These are phyloP conservation scores for Leptura quadrifasciata DNA, from an alignment of 2,888 invertebrate genomes.

Conservation along the genomic window DNA sequence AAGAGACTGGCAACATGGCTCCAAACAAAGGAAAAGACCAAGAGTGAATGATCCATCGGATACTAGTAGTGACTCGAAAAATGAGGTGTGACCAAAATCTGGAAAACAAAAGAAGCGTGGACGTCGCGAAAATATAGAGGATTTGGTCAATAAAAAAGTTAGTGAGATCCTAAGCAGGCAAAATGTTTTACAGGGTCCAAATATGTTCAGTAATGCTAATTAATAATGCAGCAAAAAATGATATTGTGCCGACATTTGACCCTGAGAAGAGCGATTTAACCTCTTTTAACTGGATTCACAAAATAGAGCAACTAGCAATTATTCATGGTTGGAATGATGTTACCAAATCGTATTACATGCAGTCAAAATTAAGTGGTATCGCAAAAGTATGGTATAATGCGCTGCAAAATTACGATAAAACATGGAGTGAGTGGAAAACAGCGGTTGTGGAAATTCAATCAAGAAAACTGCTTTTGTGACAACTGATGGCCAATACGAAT, in stretches of 20 bases:
- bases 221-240: neutral
- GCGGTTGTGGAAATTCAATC: slow-evolving; percentile 49
- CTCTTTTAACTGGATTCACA: neutral
- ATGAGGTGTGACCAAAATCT: too few relatives aligned
- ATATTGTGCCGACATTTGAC: neutral
- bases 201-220: too few relatives aligned
- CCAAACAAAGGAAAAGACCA: too few relatives aligned
- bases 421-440: slow-evolving; percentile 57
- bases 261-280: neutral
- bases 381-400: neutral
- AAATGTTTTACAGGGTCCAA: neutral
- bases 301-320: neutral
- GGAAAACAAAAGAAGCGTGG: too few relatives aligned
- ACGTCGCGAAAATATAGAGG: too few relatives aligned
- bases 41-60: too few relatives aligned
- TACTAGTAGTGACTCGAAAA: too few relatives aligned
- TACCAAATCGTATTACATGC: too few relatives aligned
- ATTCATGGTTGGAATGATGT: neutral
- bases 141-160: neutral
- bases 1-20: too few relatives aligned
- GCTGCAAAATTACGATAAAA: neutral
- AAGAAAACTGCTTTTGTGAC: slow-evolving; percentile 63
- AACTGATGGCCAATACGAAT: too few relatives aligned
- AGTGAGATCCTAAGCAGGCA: neutral
- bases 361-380: neutral